Evolutionary conservation across 2,797 vertebrate species (phyloP).

Genomic region (Choloepus didactylus): DNA sequence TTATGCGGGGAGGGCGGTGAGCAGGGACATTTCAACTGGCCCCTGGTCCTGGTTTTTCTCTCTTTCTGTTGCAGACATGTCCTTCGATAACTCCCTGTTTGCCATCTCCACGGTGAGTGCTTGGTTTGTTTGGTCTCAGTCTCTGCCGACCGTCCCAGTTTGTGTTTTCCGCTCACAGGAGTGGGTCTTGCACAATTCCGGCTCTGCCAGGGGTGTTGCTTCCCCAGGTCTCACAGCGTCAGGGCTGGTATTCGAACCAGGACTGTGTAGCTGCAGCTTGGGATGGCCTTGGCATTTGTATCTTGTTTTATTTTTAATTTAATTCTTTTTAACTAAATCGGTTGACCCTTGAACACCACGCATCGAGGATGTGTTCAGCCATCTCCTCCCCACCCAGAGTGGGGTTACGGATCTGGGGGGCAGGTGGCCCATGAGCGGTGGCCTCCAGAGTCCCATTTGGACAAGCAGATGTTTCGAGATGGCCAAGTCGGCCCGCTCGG

Average conservation of each 20-base stretch:
- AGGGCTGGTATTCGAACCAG: neutral
- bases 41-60: neutral
- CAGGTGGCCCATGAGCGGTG: neutral
- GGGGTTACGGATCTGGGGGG: neutral
- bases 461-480: neutral
- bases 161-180: too few relatives aligned
- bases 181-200: too few relatives aligned
- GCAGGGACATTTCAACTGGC: neutral
- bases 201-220: too few relatives aligned
- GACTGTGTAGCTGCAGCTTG: neutral
- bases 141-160: neutral
- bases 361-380: neutral
- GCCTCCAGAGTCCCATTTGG: neutral
- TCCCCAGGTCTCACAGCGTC: neutral
- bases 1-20: fast-evolving
- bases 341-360: neutral
- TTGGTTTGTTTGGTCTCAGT: neutral
- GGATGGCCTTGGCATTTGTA: neutral
- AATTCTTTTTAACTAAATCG: neutral
- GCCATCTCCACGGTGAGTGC: conserved; percentile 77
- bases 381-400: neutral
- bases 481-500: too few relatives aligned
- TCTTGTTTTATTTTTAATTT: neutral
- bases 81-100: conserved; percentile 77
- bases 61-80: conserved; percentile 79